Evolutionary conservation across 2,888 invertebrate genomes (phyloP).

Genomic region (Drosophila maculinotata): DNA sequence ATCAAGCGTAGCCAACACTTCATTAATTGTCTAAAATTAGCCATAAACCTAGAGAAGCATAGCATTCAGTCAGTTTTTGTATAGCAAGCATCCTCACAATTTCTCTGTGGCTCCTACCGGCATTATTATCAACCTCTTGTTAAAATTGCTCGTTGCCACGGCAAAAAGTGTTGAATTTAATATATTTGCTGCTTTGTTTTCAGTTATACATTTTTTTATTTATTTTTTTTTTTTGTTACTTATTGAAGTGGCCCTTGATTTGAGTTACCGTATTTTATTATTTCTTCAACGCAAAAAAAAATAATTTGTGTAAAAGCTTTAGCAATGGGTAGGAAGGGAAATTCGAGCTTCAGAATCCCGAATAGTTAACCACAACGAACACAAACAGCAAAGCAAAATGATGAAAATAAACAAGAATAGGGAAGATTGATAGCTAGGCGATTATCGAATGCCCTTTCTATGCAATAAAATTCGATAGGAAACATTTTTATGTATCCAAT

Average conservation of each 20-base stretch:
- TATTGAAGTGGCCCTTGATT: constrained; percentile 70
- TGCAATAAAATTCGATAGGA: too few species aligned
- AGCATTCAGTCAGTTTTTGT: constrained; percentile 21
- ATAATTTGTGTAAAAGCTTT: constrained; percentile 73
- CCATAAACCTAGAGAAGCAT: constrained; percentile 61
- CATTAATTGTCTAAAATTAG: constrained; percentile 82
- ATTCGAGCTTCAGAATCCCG: constrained; percentile 22
- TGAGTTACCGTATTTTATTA: constrained; percentile 65
- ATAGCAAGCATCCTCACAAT: constrained; percentile 6
- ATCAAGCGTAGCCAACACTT: constrained; percentile 78
- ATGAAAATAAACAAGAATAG: constrained; percentile 5
- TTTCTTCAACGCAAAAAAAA: constrained; percentile 57
- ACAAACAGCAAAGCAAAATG: constrained; percentile 26
- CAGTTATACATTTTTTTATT: constrained; percentile 6
- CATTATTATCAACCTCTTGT: constrained; percentile 1
- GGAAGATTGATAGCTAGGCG: not conserved
- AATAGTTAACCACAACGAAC: constrained; percentile 48
- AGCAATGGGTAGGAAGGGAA: constrained; percentile 14
- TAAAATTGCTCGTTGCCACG: constrained; percentile 31
- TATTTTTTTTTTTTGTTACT: constrained; percentile 17
- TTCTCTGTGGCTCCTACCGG: not conserved
- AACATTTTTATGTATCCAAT: too few species aligned
- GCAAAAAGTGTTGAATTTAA: constrained; percentile 33
- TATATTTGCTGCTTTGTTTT: constrained; percentile 23
- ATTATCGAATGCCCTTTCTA: constrained; percentile 10